Evolutionary conservation across 1,140 invertebrate genomes (phyloP), one percentile per base, ranked within the genome.

Genomic region (Drosophila quadrilineata): DNA sequence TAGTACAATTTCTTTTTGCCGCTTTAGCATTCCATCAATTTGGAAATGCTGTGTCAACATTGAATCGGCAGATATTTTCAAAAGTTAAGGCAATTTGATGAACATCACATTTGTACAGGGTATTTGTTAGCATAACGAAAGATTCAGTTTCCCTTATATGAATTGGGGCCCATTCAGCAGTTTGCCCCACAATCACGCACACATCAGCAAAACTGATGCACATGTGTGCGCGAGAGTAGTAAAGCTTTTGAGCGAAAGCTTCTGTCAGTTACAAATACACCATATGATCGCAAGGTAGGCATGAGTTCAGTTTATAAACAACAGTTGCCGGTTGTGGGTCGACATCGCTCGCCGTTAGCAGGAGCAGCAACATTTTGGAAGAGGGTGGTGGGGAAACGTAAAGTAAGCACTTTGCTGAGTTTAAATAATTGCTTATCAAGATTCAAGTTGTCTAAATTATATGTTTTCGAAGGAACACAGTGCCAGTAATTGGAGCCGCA

Each of bases 251-350:
- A 12, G 12, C 10, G 8, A 62, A 79, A 79, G 75, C 75, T 71
- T 3, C 29, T 16, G 12, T 24, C 26, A 9, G 9, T 17, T 19
- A 21, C 16, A 53, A 71, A 26, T 29, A 6, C n/a, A n/a, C 63
- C 63, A 69, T 75, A 80, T 71, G 75, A 80, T 80, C 71, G 35
- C 19, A 43, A n/a, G n/a, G n/a, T n/a, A n/a, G n/a, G n/a, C n/a
- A n/a, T n/a, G n/a, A 22, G 21, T 46, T 84, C 67, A 82, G 69
- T 84, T 77, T 77, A 77, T 71, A 85, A 84, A 77, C 77, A 84
- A 74, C 69, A 17, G 8, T 74, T 26, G 70, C 49, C 79, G 69
- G 73, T 17, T 45, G 50, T 29, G 6, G 74, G 52, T 60, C 43
- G 56, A 22, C 14, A 14, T 12, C 35, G 33, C 33, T n/a, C n/a